phyloP scores from a whole-genome alignment of 2,797 vertebrate species.

The Glyptemys insculpta region DNA sequence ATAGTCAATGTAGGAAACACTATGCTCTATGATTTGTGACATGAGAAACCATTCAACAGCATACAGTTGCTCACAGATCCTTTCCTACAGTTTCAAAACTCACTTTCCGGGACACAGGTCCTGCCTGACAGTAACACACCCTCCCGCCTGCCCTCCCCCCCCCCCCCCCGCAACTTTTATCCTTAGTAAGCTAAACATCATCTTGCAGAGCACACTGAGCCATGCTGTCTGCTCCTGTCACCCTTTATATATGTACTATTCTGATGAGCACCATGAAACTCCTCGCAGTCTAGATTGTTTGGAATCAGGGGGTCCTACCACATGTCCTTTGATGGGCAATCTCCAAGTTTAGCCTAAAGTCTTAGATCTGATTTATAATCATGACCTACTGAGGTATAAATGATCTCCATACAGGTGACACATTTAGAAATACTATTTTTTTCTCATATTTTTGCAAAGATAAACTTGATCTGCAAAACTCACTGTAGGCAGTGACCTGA shows the following conservation, averaged over 20 bases:
- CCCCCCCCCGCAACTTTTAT: neutral
- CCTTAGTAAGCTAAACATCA: accelerated
- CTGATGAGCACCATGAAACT: neutral
- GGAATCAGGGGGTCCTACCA: neutral
- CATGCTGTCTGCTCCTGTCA: accelerated
- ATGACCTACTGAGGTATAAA: neutral
- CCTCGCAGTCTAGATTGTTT: accelerated
- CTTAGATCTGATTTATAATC: neutral
- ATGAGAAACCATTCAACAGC: neutral
- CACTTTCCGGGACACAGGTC: neutral
- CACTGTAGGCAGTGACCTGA: neutral
- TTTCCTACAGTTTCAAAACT: neutral
- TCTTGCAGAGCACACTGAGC: neutral
- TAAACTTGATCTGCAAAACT: neutral
- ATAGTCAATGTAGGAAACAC: neutral
- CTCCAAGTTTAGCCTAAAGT: neutral
- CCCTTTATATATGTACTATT: neutral
- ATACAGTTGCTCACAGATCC: neutral
- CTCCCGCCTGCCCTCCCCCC: neutral
- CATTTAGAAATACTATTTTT: neutral
- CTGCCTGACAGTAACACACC: neutral
- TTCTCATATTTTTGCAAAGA: neutral
- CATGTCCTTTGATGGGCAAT: neutral
- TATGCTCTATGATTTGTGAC: neutral
- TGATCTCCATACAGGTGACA: neutral